These are phyloP conservation scores for Zophobas morio DNA, from an alignment of 1,140 invertebrate species.

Conservation along the genomic window DNA sequence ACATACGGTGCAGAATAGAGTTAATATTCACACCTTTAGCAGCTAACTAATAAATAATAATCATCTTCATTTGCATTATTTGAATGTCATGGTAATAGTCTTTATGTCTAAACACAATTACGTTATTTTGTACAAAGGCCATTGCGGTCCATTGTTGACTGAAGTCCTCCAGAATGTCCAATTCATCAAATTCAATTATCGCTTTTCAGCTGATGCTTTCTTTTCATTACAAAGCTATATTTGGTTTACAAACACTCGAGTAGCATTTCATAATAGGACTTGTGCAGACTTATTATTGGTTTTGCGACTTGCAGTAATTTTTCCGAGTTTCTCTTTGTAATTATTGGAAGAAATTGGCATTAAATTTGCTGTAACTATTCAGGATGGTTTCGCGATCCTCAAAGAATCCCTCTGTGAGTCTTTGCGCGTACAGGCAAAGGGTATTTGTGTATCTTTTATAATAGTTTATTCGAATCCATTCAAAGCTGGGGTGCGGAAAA, in stretches of 20 bases:
- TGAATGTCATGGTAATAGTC: conserved; percentile 20
- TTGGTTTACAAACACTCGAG: conserved; percentile 45
- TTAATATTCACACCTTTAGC: no score
- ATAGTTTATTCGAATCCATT: conserved; percentile 38
- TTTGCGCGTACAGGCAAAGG: conserved; percentile 43
- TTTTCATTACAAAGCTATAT: conserved; percentile 55
- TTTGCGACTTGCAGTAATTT: conserved; percentile 18
- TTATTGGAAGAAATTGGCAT: conserved; percentile 30
- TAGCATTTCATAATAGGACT: conserved; percentile 9
- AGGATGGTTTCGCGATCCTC: conserved; percentile 2
- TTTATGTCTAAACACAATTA: conserved; percentile 35
- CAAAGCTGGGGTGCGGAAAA: conserved; percentile 23
- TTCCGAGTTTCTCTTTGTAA: conserved; percentile 19
- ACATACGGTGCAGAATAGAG: no score
- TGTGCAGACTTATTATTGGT: conserved; percentile 32
- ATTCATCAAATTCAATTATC: conserved; percentile 44
- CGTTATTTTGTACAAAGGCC: conserved; percentile 30
- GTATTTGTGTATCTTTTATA: conserved; percentile 45
- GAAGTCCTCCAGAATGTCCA: conserved; percentile 29
- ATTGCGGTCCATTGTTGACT: conserved; percentile 39
- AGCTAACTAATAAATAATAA: no score
- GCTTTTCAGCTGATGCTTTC: conserved; percentile 50
- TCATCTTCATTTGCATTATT: neutral
- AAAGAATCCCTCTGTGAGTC: conserved; percentile 23
- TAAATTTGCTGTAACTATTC: conserved; percentile 11